Base-by-base conservation (phyloP, 2,888 invertebrate species). In the Stenodema calcarata region DNA sequence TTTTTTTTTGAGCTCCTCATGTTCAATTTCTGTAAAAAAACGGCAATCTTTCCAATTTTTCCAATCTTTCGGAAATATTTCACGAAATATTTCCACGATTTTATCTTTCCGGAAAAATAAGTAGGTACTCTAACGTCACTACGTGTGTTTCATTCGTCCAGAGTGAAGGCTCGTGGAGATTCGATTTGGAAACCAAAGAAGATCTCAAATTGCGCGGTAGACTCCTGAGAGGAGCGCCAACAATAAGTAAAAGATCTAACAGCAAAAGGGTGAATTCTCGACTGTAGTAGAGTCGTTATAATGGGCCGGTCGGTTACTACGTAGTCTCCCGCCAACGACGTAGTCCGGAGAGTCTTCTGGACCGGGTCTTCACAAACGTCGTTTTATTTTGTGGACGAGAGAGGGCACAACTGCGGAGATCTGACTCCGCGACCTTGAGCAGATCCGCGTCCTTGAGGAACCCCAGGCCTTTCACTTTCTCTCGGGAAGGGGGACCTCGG, bases 381-480 rank as follows among this genome's bases (percentile, higher is more conserved):
- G 4, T 62, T 62, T 35, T 35, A 35, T 62, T 62, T 62, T 23
- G 62, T 62, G 62, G 62, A 23, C 27, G 62, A 62, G n/a, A n/a
- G 18, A 9, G 73, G 73, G 73, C 73, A n/a, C 73, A 75, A 75
- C 73, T 75, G 73, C 73, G 73, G 73, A 75, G 73, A 41, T 41
- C 41, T n/a, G 30, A 41, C 9, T 30, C 73, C 73, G 7, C 73
- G 73, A 75, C 73, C 73, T 75, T 75, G 35, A 18, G 73, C 73
- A 75, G 73, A 75, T 41, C 41, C 41, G 73, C 73, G 73, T 75
- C 73, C 73, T 75, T 75, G 73, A 35, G 35, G 41, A 35, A 14
- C 73, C 41, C 73, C 73, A 18, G 27, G 73, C 73, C 73, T 75
- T 75, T 75, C 73, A 75, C 73, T 75, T 75, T 75, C 73, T 75